Percentiles rank a stretch among this genome's conserved stretches.
These are phyloP conservation scores for Remorina albescens DNA, from an alignment of 2,797 vertebrate species.

Conservation along the genomic window DNA sequence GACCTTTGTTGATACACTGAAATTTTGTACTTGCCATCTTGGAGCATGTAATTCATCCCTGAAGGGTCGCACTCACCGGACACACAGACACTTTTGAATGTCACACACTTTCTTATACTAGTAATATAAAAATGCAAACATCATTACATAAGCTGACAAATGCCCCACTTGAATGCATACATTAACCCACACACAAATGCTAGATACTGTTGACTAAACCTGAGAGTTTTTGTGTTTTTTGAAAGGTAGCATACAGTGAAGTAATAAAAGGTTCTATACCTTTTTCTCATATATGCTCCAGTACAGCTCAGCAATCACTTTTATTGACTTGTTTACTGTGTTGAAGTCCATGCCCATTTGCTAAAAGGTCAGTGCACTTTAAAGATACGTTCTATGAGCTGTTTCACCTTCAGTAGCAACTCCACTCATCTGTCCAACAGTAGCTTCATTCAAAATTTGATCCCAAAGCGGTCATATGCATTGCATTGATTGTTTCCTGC, in stretches of 20 bases:
- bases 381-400: constrained; percentile 15
- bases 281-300: not conserved
- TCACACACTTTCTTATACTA: not conserved
- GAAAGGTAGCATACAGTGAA: not conserved
- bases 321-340: constrained; percentile 57
- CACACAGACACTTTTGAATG: not conserved
- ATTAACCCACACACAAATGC: not conserved
- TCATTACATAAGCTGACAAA: too few relatives aligned
- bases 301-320: not conserved
- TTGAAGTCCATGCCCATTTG: constrained; percentile 9
- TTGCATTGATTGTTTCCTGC: not conserved
- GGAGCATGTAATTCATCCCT: constrained; percentile 35
- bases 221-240: not conserved
- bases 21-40: constrained; percentile 32
- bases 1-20: constrained; percentile 16
- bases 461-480: not conserved
- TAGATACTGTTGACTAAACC: not conserved
- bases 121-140: not conserved
- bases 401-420: constrained; percentile 3
- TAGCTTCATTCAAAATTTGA: constrained; percentile 29
- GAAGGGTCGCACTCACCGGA: constrained; percentile 6
- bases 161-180: not conserved
- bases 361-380: constrained; percentile 39
- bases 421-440: constrained; percentile 10
- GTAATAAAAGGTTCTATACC: not conserved